Evolutionary conservation across 2,113 vertebrate species (phyloP).

Genomic region (Albula glossodonta): DNA sequence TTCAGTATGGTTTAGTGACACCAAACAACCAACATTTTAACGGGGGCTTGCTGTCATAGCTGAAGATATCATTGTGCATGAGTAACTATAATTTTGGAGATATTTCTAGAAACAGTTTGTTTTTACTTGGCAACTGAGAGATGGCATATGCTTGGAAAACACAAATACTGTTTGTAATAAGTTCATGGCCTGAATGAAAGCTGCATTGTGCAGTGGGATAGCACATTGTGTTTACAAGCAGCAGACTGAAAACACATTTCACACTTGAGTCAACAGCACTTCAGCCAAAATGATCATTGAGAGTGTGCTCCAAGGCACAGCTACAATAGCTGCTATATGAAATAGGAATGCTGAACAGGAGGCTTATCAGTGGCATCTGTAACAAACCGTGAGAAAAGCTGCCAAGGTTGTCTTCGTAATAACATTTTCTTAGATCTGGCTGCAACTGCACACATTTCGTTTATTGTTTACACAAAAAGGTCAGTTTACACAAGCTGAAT

Average conservation of each 20-base stretch:
- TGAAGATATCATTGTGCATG: not conserved
- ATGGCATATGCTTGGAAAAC: not conserved
- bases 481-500: no score
- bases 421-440: not conserved
- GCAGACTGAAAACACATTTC: not conserved
- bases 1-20: no score
- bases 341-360: not conserved
- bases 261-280: not conserved
- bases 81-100: no score
- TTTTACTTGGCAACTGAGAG: not conserved
- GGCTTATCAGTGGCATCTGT: not conserved
- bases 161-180: not conserved
- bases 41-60: not conserved
- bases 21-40: no score
- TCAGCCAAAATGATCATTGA: not conserved
- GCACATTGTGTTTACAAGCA: not conserved
- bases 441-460: no score
- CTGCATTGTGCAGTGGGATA: not conserved
- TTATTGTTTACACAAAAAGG: no score
- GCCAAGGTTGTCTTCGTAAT: not conserved
- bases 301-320: not conserved
- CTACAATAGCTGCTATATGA: not conserved
- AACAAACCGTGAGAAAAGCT: not conserved
- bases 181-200: not conserved
- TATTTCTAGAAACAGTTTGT: no score